A percentile compares a stretch with the other conserved stretches of the same genome.
phyloP scores from a whole-genome alignment of 2,113 vertebrate species.

The Cyprinodon brontotheroides region DNA sequence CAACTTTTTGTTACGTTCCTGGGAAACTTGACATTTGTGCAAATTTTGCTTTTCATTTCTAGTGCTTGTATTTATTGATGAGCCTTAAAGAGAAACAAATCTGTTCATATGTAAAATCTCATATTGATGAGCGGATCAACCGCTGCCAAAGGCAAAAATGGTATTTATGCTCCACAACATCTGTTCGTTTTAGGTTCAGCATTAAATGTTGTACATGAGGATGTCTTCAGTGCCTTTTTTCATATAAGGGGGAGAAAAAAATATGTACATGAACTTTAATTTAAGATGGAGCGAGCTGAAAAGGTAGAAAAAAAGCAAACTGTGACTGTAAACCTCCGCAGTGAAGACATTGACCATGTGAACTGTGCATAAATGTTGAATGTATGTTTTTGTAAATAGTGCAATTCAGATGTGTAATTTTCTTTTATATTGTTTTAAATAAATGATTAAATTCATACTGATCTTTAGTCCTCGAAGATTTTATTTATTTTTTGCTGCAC shows the following conservation, averaged over 20 bases:
- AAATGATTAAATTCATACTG: constrained; percentile 18
- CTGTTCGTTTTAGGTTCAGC: constrained; percentile 11
- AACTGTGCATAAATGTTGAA: constrained; percentile 41
- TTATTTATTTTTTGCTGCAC: background rate
- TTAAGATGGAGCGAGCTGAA: constrained; percentile 19
- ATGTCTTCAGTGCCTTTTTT: constrained; percentile 54
- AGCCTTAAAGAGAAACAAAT: constrained; percentile 39
- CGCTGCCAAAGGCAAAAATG: constrained; percentile 76
- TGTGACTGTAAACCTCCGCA: constrained; percentile 43
- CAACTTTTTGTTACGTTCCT: constrained; percentile 73
- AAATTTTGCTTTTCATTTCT: constrained; percentile 26
- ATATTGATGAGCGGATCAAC: constrained; percentile 54
- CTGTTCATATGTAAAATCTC: constrained; percentile 55
- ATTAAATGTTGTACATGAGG: constrained; percentile 14
- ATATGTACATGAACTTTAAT: constrained; percentile 3
- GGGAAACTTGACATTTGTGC: constrained; percentile 73
- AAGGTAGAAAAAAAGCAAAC: constrained; percentile 2
- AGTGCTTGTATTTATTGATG: constrained; percentile 75
- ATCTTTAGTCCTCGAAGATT: background rate
- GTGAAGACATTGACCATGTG: constrained; percentile 39
- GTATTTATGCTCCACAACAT: constrained; percentile 67
- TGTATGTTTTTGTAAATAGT: constrained; percentile 60
- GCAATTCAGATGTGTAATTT: constrained; percentile 44
- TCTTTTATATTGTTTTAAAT: constrained; percentile 60
- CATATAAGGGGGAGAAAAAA: background rate